Percentiles rank a stretch among this genome's conserved stretches.
Evolutionary conservation across 2,888 invertebrate genomes (phyloP).

Genomic region (Keiferia lycopersicella): DNA sequence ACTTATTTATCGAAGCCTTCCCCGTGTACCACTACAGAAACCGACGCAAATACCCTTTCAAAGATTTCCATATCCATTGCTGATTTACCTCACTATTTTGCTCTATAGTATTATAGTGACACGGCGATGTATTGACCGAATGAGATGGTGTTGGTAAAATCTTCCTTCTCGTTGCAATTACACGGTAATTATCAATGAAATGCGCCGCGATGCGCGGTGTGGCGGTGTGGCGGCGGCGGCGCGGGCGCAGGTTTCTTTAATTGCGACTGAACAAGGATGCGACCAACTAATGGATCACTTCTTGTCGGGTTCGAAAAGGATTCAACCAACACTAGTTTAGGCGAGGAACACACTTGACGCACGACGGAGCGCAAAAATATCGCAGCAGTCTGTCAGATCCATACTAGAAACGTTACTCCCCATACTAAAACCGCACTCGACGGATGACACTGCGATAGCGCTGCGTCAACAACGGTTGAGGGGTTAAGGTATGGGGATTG

Average conservation of each 20-base stretch:
- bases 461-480: too few relatives aligned
- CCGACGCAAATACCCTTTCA: neutral
- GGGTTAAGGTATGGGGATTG: too few relatives aligned
- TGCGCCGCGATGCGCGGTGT: conserved; percentile 2
- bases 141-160: neutral
- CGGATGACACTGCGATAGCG: too few relatives aligned
- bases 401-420: too few relatives aligned
- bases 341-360: too few relatives aligned
- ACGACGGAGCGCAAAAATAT: too few relatives aligned
- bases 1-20: conserved; percentile 23
- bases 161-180: conserved; percentile 19
- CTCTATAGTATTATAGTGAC: neutral
- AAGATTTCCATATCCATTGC: neutral
- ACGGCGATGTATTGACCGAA: neutral
- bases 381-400: too few relatives aligned
- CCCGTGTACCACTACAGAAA: neutral
- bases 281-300: neutral
- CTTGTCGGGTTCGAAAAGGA: conserved; percentile 9
- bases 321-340: neutral
- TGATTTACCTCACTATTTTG: neutral
- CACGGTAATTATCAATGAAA: conserved; percentile 29
- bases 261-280: conserved; percentile 9
- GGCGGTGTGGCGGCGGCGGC: conserved; percentile 7
- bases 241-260: conserved; percentile 18
- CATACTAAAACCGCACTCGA: too few relatives aligned